Evolutionary conservation across 2,888 invertebrate genomes (phyloP), one percentile per base, ranked within the genome.

Genomic region (Oscheius sp.): DNA sequence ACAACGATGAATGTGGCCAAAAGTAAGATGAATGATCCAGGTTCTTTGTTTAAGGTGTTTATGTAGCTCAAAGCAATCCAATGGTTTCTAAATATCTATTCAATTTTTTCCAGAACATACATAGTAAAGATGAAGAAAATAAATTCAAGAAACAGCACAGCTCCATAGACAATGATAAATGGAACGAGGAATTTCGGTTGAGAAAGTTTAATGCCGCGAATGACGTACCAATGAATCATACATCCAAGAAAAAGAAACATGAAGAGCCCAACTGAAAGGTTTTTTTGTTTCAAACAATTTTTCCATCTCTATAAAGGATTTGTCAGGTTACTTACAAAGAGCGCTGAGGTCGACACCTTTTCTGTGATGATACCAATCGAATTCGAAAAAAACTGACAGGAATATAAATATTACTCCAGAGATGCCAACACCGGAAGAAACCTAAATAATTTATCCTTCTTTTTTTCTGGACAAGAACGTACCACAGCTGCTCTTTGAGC

Each of bases 301-400:
- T 22, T 20, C n/a, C 36, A 9, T 36, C 14, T 36, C 36, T 36
- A 36, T 36, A n/a, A n/a, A n/a, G 36, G 36, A 36, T 36, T 36
- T 36, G 36, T 8, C 8, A 9, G 36, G 36, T 26, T 36, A 67
- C 59, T 62, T 28, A 68, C 51, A 38, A 30, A 84, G 64, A 4
- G 84, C 80, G 28, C 74, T 71, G 14, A 82, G 33, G 65, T 84
- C 84, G 33, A 83, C 74, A 38, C 82, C 83, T 12, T 74, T 59
- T 47, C 64, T 65, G 67, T 83, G 80, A 56, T 77, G 73, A 68
- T 81, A 81, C 84, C 84, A 84, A 71, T 81, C 74, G 69, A 84
- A 84, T 67, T 84, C 84, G 70, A 84, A 84, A 70, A 84, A 78
- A 49, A 75, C 68, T 38, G 75, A 77, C 32, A 84, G 69, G 62